Evolutionary conservation across 2,797 vertebrate species (phyloP), one percentile per base, ranked within the genome.

Genomic region (Premnoplex brunnescens): DNA sequence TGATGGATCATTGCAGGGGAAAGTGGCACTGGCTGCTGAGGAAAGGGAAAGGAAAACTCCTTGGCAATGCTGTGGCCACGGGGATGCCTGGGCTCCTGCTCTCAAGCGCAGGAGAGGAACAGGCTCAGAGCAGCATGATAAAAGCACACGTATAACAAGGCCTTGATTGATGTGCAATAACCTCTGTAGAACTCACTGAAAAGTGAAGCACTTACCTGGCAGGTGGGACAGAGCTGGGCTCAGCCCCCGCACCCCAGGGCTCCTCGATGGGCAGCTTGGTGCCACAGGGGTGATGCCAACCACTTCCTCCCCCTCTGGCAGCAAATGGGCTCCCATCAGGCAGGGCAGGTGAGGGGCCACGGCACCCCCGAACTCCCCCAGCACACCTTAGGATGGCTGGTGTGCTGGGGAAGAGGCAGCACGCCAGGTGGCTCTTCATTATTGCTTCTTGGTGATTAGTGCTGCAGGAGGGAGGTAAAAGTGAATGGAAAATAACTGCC

Each of bases 201-300:
- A 92, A 91, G 73, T 24, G 69, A 59, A 93, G 85, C 7, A 8
- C 76, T 91, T 73, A 89, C 85, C 80, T 84, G 86, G 96, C 23
- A 6, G 81, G 81, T 49, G 91, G 85, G 62, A 76, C 28, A 19
- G 74, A n/a, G 63, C 1, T 6, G 49, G 83, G 86, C 78, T 89
- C 80, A 56, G 73, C 49, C 60, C 21, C 0, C 4, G 12, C 0
- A 0, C 44, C 75, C 1, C 73, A 39, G 58, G 41, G 54, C 46
- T 95, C 71, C 77, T 39, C 14, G 48, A 71, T 22, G 67, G 80
- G 63, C 46, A 68, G 41, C 49, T 68, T 21, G 1, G 8, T 32
- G 64, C 26, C 34, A 7, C 0, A 4, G 16, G 55, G 60, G 43
- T 0, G 7, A 27, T 34, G 81, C 58, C 91, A 52, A 18, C 69